Conservation (phyloP, 2,797 vertebrate species). For the Channa striata region DNA sequence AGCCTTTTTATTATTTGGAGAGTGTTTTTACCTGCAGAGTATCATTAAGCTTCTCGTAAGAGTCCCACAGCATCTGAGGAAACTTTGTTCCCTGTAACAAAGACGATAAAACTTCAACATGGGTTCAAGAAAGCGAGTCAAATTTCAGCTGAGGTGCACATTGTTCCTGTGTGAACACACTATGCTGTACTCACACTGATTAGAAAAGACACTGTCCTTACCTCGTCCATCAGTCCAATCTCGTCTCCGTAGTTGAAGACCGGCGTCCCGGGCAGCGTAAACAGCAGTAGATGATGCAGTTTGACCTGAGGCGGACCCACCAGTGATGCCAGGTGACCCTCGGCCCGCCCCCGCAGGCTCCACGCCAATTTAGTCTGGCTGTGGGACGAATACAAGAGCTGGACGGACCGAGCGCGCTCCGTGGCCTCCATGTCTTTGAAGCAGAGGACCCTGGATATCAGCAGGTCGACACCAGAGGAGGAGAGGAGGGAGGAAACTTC, state of each 20-base stretch:
- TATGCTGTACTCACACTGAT: no score
- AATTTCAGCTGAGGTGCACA: not conserved
- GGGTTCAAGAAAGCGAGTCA: not conserved
- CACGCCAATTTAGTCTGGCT: slow-evolving; percentile 72
- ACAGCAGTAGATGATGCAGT: slow-evolving; percentile 85
- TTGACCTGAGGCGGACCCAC: slow-evolving; percentile 61
- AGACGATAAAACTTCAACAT: slow-evolving; percentile 6
- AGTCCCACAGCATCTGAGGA: slow-evolving; percentile 80
- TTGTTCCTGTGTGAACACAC: no score
- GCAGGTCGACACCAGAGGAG: slow-evolving; percentile 78
- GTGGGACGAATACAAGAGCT: slow-evolving; percentile 63
- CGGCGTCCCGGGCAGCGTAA: slow-evolving; percentile 89
- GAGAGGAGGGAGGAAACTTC: slow-evolving; percentile 75
- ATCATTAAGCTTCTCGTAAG: slow-evolving; percentile 57
- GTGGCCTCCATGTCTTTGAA: not conserved
- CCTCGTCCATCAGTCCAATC: slow-evolving; percentile 84
- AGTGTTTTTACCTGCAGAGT: slow-evolving; percentile 69
- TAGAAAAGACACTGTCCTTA: slow-evolving; percentile 50
- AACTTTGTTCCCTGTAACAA: slow-evolving; percentile 58
- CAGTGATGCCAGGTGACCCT: slow-evolving; percentile 80
- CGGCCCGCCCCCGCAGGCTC: slow-evolving; percentile 71
- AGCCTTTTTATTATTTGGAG: no score
- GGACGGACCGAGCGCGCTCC: slow-evolving; percentile 54
- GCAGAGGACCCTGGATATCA: slow-evolving; percentile 79
- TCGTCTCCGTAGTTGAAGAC: slow-evolving; percentile 90